phyloP scores from a whole-genome alignment of 2,888 invertebrate genomes.

The Phalangium opilio region DNA sequence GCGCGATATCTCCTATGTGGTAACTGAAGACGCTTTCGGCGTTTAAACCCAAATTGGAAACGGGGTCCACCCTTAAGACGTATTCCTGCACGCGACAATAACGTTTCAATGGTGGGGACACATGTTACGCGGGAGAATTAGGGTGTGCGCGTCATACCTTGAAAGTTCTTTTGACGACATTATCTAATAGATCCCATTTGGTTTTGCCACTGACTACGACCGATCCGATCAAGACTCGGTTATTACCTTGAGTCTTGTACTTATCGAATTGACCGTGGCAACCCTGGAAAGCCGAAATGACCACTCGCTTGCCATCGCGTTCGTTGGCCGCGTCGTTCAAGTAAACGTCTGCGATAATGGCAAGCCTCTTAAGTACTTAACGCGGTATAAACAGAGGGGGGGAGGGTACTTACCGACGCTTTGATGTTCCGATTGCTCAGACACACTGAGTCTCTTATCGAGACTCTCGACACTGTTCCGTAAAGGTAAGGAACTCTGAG shows the following conservation, averaged over 20 bases:
- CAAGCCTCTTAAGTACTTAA: no score
- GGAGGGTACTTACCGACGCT: constrained; percentile 9
- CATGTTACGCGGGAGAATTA: no score
- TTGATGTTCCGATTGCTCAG: constrained; percentile 12
- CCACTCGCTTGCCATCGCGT: constrained; percentile 53
- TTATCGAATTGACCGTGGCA: constrained; percentile 36
- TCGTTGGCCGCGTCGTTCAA: constrained; percentile 28
- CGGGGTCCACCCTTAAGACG: constrained; percentile 76
- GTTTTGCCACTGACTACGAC: constrained; percentile 82
- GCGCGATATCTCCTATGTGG: constrained; percentile 61
- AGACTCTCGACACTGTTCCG: constrained; percentile 5
- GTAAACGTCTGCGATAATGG: constrained; percentile 24
- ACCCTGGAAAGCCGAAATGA: constrained; percentile 72
- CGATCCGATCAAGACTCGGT: constrained; percentile 56
- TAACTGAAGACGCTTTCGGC: constrained; percentile 76
- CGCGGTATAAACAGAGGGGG: no score
- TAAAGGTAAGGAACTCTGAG: constrained; percentile 35
- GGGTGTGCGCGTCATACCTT: no score
- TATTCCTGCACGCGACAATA: constrained; percentile 46
- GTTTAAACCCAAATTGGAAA: constrained; percentile 65
- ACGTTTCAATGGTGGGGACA: no score
- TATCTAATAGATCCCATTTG: constrained; percentile 86
- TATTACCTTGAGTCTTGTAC: no score
- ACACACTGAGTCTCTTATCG: constrained; percentile 12
- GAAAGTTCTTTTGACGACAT: constrained; percentile 73